Percentiles rank a stretch among this genome's conserved stretches.
These are phyloP conservation scores for Sebastes kiyomatsui DNA, from an alignment of 2,797 vertebrate genomes.

Conservation along the genomic window DNA sequence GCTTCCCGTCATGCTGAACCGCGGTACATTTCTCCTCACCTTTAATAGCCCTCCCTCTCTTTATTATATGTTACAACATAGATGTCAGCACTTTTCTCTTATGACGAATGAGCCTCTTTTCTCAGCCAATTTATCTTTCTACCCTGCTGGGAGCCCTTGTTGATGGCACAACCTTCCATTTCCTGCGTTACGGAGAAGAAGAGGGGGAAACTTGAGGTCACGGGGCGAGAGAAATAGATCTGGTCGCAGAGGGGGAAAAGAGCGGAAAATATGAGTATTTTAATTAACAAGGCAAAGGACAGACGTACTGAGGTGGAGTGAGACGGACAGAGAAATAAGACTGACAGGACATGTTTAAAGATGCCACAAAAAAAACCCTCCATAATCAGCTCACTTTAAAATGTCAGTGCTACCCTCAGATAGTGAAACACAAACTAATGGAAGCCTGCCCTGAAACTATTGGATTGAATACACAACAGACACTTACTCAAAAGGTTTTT, in stretches of 20 bases:
- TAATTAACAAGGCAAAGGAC: constrained; percentile 1
- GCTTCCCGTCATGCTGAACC: not conserved
- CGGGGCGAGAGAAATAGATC: constrained; percentile 11
- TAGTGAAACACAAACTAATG: not conserved
- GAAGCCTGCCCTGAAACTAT: constrained; percentile 2
- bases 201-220: constrained; percentile 30
- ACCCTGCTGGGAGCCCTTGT: constrained; percentile 47
- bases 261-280: not conserved
- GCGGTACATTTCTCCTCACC: constrained; percentile 18
- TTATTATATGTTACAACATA: constrained; percentile 47
- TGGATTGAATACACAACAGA: constrained; percentile 3
- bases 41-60: constrained; percentile 22
- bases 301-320: not conserved
- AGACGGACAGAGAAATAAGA: not conserved
- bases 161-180: constrained; percentile 38
- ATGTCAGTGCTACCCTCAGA: not conserved
- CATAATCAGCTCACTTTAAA: constrained; percentile 2
- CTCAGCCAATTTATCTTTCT: constrained; percentile 56
- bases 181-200: constrained; percentile 15
- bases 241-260: not conserved
- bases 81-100: constrained; percentile 60
- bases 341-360: not conserved
- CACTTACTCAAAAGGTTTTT: constrained; percentile 42
- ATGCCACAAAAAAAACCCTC: not conserved
- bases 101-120: constrained; percentile 44